These are phyloP conservation scores for Synergus itoensis DNA, from an alignment of 2,888 invertebrate genomes.

Conservation along the genomic window DNA sequence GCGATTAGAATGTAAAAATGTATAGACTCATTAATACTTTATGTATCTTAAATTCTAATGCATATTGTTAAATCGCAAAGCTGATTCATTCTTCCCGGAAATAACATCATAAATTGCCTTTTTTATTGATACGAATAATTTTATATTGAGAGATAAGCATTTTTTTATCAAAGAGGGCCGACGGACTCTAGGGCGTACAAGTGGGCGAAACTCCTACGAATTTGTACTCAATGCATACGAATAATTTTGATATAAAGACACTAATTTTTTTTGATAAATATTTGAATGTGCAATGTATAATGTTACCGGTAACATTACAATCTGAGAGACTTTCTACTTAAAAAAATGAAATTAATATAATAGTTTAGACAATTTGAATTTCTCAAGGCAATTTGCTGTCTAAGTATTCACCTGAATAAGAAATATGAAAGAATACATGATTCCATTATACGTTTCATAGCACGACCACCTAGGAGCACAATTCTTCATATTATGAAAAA, in stretches of 20 bases:
- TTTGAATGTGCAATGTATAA: background rate
- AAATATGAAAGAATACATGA: constrained; percentile 20
- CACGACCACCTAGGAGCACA: constrained; percentile 42
- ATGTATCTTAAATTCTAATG: too few species aligned
- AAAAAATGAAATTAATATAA: background rate
- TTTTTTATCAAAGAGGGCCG: background rate
- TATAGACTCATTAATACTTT: too few species aligned
- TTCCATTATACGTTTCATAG: constrained; percentile 25
- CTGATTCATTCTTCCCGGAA: background rate
- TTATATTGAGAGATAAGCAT: background rate
- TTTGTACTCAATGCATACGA: background rate
- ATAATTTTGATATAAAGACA: background rate
- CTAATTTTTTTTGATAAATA: too few species aligned
- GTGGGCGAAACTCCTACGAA: constrained; percentile 4
- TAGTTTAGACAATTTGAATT: background rate
- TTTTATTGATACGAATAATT: background rate
- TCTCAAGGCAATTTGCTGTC: background rate
- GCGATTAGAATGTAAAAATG: too few species aligned
- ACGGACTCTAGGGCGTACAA: background rate
- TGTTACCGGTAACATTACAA: too few species aligned
- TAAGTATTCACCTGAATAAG: background rate
- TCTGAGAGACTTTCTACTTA: background rate
- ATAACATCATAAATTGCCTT: background rate
- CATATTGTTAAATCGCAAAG: background rate
- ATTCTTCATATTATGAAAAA: constrained; percentile 33